Conservation (phyloP, 2,113 vertebrate species). For the Aegotheles bennettii region DNA sequence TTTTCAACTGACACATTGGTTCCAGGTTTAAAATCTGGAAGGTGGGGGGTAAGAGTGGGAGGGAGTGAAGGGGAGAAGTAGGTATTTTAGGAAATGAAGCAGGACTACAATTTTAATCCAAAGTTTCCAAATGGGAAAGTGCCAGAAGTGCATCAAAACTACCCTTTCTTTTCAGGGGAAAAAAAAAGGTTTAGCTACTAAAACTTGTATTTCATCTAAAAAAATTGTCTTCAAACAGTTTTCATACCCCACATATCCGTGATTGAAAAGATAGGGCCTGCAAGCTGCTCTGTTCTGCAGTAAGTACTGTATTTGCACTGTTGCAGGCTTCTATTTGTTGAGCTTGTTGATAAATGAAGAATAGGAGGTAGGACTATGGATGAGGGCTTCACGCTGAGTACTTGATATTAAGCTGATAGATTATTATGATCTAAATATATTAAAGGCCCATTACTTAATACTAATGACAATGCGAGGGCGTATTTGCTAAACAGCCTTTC, state of each 20-base stretch:
- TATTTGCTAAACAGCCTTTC: constrained; percentile 30
- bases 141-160: neutral
- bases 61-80: rapidly evolving
- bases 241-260: neutral
- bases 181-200: neutral
- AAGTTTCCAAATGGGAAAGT: neutral
- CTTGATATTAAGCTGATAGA: constrained; percentile 50
- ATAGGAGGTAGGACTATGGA: neutral
- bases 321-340: neutral
- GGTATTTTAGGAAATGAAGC: neutral
- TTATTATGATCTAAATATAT: constrained; percentile 53
- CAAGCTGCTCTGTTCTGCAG: neutral
- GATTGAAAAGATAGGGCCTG: neutral
- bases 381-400: constrained; percentile 12
- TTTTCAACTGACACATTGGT: neutral
- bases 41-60: rapidly evolving
- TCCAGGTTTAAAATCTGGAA: neutral
- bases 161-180: neutral
- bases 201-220: neutral
- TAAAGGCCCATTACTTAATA: constrained; percentile 60
- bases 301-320: neutral
- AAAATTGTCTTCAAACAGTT: neutral
- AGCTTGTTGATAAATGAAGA: neutral
- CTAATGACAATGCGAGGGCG: constrained; percentile 27
- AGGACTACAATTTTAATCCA: neutral